Evolutionary conservation across 2,113 vertebrate genomes (phyloP).

Genomic region (Gulo gulo): DNA sequence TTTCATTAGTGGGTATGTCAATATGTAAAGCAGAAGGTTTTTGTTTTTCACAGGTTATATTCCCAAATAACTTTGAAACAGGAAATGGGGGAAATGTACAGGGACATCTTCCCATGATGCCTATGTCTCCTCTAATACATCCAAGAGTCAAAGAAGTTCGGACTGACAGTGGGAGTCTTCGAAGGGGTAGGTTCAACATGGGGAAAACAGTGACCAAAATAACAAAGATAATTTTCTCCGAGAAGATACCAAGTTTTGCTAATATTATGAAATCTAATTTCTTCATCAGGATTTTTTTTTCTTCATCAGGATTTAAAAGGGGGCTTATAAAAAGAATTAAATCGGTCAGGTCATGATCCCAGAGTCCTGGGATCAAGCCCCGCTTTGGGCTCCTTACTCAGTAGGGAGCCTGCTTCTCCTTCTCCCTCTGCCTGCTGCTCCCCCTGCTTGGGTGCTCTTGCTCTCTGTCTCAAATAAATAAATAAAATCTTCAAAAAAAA

Average conservation of each 20-base stretch:
- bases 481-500: no score
- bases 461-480: no score
- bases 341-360: no score
- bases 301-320: conserved; percentile 7
- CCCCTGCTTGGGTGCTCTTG: no score
- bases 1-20: not conserved
- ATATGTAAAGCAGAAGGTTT: conserved; percentile 48
- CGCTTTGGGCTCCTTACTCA: no score
- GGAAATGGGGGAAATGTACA: conserved; percentile 84
- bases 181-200: conserved; percentile 83
- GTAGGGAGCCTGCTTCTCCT: no score
- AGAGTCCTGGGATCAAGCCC: no score
- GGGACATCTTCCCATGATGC: conserved; percentile 92
- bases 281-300: conserved; percentile 23
- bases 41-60: conserved; percentile 90
- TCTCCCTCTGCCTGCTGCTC: no score
- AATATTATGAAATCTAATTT: conserved; percentile 32
- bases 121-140: conserved; percentile 94
- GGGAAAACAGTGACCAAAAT: not conserved
- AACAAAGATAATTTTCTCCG: not conserved
- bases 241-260: conserved; percentile 35
- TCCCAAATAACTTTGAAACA: conserved; percentile 93
- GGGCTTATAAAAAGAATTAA: not conserved
- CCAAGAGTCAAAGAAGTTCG: conserved; percentile 97
- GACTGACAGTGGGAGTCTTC: conserved; percentile 89